Evolutionary conservation across 2,797 vertebrate species (phyloP).

Genomic region (Streptopelia turtur): DNA sequence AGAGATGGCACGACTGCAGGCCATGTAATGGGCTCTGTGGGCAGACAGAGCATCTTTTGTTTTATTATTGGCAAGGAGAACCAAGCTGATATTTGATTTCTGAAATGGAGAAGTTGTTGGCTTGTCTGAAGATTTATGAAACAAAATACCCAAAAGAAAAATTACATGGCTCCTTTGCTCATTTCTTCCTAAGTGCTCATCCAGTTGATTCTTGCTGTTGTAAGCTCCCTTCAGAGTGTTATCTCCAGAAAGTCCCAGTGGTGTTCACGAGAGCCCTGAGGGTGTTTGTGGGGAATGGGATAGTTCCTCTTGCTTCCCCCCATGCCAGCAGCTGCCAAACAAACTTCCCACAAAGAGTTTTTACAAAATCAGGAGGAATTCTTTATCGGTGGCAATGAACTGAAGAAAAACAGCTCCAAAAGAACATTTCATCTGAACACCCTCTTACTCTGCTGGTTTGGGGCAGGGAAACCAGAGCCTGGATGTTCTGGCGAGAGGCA

Average conservation of each 20-base stretch:
- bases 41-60: not conserved
- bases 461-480: constrained; percentile 14
- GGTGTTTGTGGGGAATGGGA: not conserved
- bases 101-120: not conserved
- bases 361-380: constrained; percentile 1
- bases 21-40: not conserved
- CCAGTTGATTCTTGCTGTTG: not conserved
- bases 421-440: constrained; percentile 13
- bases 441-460: not conserved
- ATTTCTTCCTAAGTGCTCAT: not conserved
- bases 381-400: not conserved
- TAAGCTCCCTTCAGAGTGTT: not conserved
- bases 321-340: not conserved
- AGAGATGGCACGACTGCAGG: not conserved
- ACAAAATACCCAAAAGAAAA: not conserved
- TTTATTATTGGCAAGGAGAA: not conserved
- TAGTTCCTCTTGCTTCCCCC: not conserved
- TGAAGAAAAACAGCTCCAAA: not conserved
- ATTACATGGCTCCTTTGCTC: not conserved
- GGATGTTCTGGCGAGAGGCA: constrained; percentile 30
- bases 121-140: constrained; percentile 16
- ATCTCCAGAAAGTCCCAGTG: not conserved
- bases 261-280: not conserved
- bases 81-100: constrained; percentile 9
- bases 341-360: not conserved